Conservation (phyloP, 2,797 vertebrate species). For the Sus cebifrons region DNA sequence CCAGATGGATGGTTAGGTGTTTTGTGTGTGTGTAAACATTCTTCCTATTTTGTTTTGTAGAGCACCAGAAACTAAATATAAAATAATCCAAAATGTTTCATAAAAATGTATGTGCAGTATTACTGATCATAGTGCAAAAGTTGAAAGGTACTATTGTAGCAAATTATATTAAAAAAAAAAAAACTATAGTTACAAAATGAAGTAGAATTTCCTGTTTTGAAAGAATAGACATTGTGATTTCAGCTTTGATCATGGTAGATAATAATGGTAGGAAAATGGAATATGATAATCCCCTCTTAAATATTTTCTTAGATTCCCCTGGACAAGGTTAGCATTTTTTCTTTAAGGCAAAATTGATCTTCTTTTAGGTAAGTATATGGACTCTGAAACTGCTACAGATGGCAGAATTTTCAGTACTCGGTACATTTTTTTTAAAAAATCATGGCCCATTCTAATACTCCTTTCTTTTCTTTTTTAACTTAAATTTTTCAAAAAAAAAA, state of each 20-base stretch:
- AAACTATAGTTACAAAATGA: conserved; percentile 54
- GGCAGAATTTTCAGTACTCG: conserved; percentile 92
- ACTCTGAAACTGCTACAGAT: conserved; percentile 90
- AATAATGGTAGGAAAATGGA: conserved; percentile 65
- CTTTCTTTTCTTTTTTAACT: conserved; percentile 86
- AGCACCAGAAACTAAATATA: conserved; percentile 83
- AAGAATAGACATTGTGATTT: conserved; percentile 43
- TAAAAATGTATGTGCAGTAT: conserved; percentile 82
- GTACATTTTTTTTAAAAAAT: conserved; percentile 86
- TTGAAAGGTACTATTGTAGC: conserved; percentile 80
- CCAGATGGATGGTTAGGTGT: conserved; percentile 58
- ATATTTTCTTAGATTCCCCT: conserved; percentile 75
- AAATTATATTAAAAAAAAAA: conserved; percentile 15
- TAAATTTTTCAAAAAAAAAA: conserved; percentile 88
- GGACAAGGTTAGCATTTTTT: conserved; percentile 90
- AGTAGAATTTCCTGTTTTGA: conserved; percentile 62
- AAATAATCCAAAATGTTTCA: conserved; percentile 79
- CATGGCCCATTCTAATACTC: conserved; percentile 89
- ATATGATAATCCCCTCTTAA: conserved; percentile 19
- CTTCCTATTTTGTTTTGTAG: conserved; percentile 85
- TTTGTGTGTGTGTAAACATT: conserved; percentile 81
- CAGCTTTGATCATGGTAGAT: conserved; percentile 36
- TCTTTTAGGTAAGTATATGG: conserved; percentile 91
- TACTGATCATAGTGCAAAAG: conserved; percentile 81
- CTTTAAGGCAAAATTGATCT: conserved; percentile 78